A percentile compares a stretch with the other conserved stretches of the same genome.
Conservation (phyloP, 2,113 vertebrate species). For the Machaerirhynchus nigripectus region DNA sequence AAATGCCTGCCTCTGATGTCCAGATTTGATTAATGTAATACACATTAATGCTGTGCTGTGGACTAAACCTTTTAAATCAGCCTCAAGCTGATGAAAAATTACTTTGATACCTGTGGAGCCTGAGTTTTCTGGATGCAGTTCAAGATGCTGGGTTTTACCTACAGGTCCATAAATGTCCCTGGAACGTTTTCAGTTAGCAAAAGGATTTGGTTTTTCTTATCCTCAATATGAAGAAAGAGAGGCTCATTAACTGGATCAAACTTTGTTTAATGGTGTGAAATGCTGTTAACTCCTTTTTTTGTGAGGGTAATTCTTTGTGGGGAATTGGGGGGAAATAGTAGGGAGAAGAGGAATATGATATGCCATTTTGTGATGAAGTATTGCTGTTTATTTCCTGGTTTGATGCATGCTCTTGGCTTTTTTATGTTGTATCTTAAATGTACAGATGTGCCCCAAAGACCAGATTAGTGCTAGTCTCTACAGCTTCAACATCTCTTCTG, state of each 20-base stretch:
- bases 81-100: neutral
- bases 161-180: neutral
- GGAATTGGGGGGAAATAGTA: neutral
- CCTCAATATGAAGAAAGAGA: neutral
- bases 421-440: neutral
- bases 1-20: neutral
- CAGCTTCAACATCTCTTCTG: neutral
- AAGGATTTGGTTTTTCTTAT: neutral
- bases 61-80: neutral
- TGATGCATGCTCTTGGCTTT: neutral
- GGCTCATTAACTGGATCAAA: neutral
- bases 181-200: neutral
- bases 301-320: neutral
- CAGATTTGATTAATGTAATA: neutral
- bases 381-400: neutral
- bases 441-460: neutral
- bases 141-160: neutral
- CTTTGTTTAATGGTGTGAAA: neutral
- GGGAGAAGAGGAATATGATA: neutral
- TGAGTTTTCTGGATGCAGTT: neutral
- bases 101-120: neutral
- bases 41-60: neutral
- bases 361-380: neutral
- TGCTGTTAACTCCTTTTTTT: neutral
- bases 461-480: neutral